Evolutionary conservation across 2,888 invertebrate species (phyloP).

Genomic region (Trachelus iudaicus): DNA sequence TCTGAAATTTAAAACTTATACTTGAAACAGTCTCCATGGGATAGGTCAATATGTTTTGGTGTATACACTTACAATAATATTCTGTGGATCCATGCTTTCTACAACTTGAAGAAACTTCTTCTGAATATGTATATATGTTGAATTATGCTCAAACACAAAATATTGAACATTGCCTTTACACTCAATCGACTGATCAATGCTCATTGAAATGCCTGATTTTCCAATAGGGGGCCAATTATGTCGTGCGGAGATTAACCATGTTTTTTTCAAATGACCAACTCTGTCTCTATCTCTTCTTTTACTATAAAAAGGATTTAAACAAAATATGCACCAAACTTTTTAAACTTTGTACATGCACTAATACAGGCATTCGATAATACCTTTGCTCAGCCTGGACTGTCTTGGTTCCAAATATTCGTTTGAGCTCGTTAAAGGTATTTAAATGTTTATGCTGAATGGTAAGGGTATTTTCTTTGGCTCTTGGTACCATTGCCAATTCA

Average conservation of each 20-base stretch:
- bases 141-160: constrained; percentile 81
- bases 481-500: constrained; percentile 29
- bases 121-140: constrained; percentile 79
- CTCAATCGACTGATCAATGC: constrained; percentile 66
- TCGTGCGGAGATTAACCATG: constrained; percentile 76
- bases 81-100: constrained; percentile 82
- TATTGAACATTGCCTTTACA: constrained; percentile 68
- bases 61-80: constrained; percentile 72
- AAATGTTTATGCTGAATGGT: constrained; percentile 77
- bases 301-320: constrained; percentile 46
- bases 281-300: constrained; percentile 71
- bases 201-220: constrained; percentile 81
- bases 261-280: constrained; percentile 72
- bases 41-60: too few relatives aligned
- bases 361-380: constrained; percentile 37
- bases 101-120: constrained; percentile 81
- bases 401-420: constrained; percentile 83
- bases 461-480: constrained; percentile 68
- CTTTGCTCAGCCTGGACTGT: constrained; percentile 76
- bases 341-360: too few relatives aligned
- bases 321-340: too few relatives aligned
- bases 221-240: constrained; percentile 79
- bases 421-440: constrained; percentile 84
- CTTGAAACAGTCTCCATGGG: background rate
- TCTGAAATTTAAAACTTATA: constrained; percentile 58